Conservation (phyloP, 2,797 vertebrate genomes). For the Xerus rutilus region DNA sequence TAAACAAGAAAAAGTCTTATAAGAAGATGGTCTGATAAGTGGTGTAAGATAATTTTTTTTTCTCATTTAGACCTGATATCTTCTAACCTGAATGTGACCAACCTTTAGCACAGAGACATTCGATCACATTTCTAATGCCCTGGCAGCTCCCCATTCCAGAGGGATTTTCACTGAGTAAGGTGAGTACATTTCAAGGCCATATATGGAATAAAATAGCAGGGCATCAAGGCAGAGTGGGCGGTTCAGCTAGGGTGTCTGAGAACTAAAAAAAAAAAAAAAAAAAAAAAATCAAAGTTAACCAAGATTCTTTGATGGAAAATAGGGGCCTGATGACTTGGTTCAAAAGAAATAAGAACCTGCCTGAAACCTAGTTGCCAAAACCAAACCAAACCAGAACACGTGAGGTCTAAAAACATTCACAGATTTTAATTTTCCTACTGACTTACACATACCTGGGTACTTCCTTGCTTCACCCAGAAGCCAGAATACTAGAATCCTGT, state of each 20-base stretch:
- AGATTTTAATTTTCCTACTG: conserved; percentile 25
- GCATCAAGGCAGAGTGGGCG: conserved; percentile 5
- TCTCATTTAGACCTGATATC: conserved; percentile 68
- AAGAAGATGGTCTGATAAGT: conserved; percentile 82
- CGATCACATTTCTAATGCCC: conserved; percentile 61
- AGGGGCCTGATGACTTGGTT: background rate
- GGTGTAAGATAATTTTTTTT: conserved; percentile 56
- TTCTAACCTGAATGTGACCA: conserved; percentile 48
- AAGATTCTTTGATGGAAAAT: conserved; percentile 41
- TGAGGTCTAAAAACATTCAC: background rate
- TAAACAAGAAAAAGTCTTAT: conserved; percentile 81
- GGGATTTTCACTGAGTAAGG: conserved; percentile 58
- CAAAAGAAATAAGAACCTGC: conserved; percentile 67
- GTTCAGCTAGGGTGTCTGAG: conserved; percentile 32
- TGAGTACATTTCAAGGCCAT: conserved; percentile 52
- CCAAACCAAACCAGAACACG: conserved; percentile 27
- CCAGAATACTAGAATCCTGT: background rate
- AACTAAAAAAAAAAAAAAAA: conserved; percentile 14
- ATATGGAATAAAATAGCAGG: conserved; percentile 54
- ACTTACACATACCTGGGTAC: conserved; percentile 49
- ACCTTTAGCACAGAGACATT: background rate
- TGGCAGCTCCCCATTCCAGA: background rate
- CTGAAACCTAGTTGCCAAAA: conserved; percentile 12
- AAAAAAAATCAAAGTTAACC: background rate
- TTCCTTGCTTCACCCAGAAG: conserved; percentile 9